A percentile compares a stretch with the other conserved stretches of the same genome.
Conservation (phyloP, 2,888 invertebrate genomes). For the Strigamia transsilvanica region DNA sequence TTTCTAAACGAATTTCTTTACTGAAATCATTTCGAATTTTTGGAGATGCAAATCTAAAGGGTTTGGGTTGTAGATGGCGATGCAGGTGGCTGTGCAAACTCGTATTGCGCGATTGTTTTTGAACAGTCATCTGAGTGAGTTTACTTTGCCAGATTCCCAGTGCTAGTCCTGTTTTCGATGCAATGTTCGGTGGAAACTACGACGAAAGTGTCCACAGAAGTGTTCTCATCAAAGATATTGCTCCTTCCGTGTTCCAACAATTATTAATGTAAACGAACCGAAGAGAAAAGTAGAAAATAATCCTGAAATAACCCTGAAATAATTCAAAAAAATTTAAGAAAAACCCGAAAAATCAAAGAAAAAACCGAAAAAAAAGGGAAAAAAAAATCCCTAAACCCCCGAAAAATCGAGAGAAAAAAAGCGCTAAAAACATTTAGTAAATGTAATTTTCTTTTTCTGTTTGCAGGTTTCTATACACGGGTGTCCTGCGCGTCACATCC, state of each 20-base stretch:
- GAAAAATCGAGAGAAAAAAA: too few species aligned
- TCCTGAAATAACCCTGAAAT: too few species aligned
- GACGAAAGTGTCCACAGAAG: background rate
- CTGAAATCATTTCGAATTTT: too few species aligned
- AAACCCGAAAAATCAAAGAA: too few species aligned
- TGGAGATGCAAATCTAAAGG: too few species aligned
- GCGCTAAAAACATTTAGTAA: too few species aligned
- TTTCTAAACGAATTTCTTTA: too few species aligned
- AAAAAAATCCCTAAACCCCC: too few species aligned
- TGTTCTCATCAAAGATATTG: background rate
- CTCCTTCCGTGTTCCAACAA: slow-evolving; percentile 1
- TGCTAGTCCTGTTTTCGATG: background rate
- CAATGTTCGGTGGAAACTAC: background rate
- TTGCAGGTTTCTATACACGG: background rate
- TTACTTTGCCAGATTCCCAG: background rate
- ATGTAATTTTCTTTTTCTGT: background rate
- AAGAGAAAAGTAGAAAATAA: background rate
- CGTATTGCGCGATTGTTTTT: background rate
- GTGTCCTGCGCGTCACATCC: background rate
- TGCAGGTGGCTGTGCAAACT: background rate
- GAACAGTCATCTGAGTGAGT: background rate
- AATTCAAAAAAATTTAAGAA: background rate
- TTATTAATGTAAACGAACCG: background rate
- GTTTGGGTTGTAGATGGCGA: background rate
- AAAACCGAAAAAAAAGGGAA: too few species aligned